Evolutionary conservation across 2,888 invertebrate species (phyloP), one percentile per base, ranked within the genome.

Genomic region (Lottia scabra): DNA sequence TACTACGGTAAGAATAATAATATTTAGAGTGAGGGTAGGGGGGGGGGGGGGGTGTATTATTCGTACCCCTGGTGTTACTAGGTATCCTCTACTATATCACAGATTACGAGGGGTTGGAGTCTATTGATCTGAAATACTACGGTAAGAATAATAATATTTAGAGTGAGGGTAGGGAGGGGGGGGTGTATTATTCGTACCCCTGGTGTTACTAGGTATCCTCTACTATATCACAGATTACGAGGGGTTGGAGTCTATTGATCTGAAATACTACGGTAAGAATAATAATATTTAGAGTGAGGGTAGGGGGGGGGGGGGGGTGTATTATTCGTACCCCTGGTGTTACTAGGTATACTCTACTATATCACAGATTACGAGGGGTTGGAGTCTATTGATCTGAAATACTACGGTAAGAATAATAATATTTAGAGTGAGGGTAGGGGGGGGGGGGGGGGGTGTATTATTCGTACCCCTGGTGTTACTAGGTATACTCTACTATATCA

Each of bases 41-140:
- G n/a, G n/a, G n/a, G n/a, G n/a, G n/a, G n/a, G n/a, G n/a, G n/a
- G n/a, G n/a, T n/a, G n/a, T n/a, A n/a, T n/a, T n/a, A n/a, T n/a
- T n/a, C n/a, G n/a, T 30, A 30, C 85, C 86, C n/a, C 74, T 85
- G 13, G 80, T 81, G 26, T 73, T 84, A 67, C 77, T 85, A 56
- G 73, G 78, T n/a, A 70, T 84, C 23, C 74, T 85, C 63, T 72
- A 76, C 72, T 71, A 81, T 65, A 75, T 82, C 19, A 76, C 71
- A 38, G 74, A 76, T 38, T 76, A 78, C 71, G 73, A 56, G 56
- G 71, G 78, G 0, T 72, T 77, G 46, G 70, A 65, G 19, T 79
- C 83, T 71, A 78, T 87, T 67, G 74, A 87, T 71, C 82, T 84
- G 56, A 75, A 77, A 67, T 72, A 83, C 75, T 86, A 85, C 75